Evolutionary conservation across 2,888 invertebrate genomes (phyloP), one percentile per base, ranked within the genome.

Genomic region (Lithophane socia): DNA sequence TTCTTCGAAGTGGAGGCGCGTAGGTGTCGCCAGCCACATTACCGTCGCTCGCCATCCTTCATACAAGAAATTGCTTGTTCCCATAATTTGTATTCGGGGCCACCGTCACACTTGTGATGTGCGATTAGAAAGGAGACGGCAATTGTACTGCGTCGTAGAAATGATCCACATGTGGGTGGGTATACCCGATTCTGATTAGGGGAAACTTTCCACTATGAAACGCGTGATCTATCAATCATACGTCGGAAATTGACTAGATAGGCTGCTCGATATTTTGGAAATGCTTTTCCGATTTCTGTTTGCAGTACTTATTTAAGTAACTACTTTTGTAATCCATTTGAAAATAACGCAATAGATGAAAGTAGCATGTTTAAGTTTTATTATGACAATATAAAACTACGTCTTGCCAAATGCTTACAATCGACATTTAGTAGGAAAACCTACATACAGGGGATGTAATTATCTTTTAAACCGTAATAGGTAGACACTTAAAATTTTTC

Each of bases 21-120:
- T 96, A 94, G 96, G 96, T 92, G 96, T 93, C 91, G 89, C 91
- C 90, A 92, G 89, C 91, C 91, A 92, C 93, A 93, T 93, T 93
- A 93, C 92, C 89, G 89, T 85, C 91, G 88, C 87, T 91, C 90
- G 88, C 91, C 93, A 96, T 96, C 95, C 95, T 96, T 95, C 95
- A 93, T 95, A 95, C 94, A 94, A 93, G 90, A 94, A 94, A 94
- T 94, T 94, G 90, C 94, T 93, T 92, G 95, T 95, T 96, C 96
- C 94, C 94, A 96, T 96, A 95, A 95, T 95, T 96, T 95, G 90
- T 93, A 94, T 95, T 96, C 95, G 95, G 94, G 96, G 96, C 94
- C 95, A 93, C 90, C 92, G 96, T 94, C 94, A 95, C 94, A 96
- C 94, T 95, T 95, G 91, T 92, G 92, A 93, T 92, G 92, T 90